Conservation (phyloP, 2,888 invertebrate genomes). For the Philereme vetulata region DNA sequence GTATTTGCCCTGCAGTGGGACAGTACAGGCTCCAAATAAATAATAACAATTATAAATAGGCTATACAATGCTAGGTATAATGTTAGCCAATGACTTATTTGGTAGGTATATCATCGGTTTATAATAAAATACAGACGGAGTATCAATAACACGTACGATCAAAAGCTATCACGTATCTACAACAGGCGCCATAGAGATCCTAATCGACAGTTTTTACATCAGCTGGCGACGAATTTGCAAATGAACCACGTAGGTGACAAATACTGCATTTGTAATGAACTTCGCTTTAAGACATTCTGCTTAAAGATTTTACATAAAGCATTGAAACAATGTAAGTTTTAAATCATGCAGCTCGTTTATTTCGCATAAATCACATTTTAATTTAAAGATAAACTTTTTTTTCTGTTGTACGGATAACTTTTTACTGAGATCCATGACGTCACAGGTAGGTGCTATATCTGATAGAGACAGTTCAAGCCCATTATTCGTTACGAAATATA, state of each 20-base stretch:
- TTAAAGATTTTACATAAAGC: conserved; percentile 13
- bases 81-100: too few relatives aligned
- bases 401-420: not conserved
- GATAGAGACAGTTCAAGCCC: conserved; percentile 8
- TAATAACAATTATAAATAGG: too few relatives aligned
- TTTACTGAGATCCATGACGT: conserved; percentile 5
- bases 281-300: conserved; percentile 15
- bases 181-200: conserved; percentile 45
- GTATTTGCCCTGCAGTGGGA: too few relatives aligned
- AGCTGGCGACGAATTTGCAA: conserved; percentile 34
- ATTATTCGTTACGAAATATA: too few relatives aligned
- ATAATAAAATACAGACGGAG: not conserved
- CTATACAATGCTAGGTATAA: too few relatives aligned
- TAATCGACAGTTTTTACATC: conserved; percentile 42
- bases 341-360: not conserved
- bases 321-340: conserved; percentile 18
- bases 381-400: not conserved
- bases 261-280: conserved; percentile 33
- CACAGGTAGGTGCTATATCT: conserved; percentile 2
- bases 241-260: conserved; percentile 33
- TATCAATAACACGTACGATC: conserved; percentile 36
- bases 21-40: too few relatives aligned
- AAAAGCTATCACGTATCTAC: conserved; percentile 43
- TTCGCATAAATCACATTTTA: not conserved
- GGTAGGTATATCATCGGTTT: not conserved